Conservation (phyloP, 2,888 invertebrate species). For the Himalopsyche anomala region DNA sequence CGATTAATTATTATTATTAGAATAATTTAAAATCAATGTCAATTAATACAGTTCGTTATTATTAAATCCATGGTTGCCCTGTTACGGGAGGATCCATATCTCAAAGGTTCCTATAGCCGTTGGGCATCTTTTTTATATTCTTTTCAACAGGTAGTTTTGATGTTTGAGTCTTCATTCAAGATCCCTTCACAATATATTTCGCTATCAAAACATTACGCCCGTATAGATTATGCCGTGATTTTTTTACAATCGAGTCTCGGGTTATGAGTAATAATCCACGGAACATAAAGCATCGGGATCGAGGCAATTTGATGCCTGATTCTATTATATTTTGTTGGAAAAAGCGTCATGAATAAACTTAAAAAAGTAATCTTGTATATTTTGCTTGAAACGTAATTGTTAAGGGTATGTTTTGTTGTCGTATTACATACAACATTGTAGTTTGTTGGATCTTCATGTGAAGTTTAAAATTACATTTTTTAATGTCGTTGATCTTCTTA, state of each 20-base stretch:
- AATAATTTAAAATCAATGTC: too few relatives aligned
- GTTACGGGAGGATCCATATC: neutral
- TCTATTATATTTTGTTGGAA: neutral
- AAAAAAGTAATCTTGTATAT: constrained; percentile 16
- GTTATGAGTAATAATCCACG: neutral
- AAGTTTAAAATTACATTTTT: neutral
- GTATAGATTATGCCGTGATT: constrained; percentile 3
- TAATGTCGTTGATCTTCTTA: neutral
- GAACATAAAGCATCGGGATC: neutral
- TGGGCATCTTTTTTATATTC: neutral
- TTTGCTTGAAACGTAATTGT: neutral
- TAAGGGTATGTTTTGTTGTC: neutral
- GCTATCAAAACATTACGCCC: constrained; percentile 63
- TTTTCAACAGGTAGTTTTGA: constrained; percentile 47
- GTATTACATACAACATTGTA: constrained; percentile 11
- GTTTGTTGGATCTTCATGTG: constrained; percentile 1
- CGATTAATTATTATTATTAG: too few relatives aligned
- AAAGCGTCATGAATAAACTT: constrained; percentile 9
- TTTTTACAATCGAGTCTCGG: neutral
- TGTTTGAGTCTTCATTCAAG: constrained; percentile 32
- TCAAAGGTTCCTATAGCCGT: neutral
- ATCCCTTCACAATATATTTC: constrained; percentile 49
- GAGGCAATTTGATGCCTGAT: constrained; percentile 34
- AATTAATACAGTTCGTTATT: too few relatives aligned
- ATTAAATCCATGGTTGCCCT: neutral